Evolutionary conservation across 2,888 invertebrate genomes (phyloP), one percentile per base, ranked within the genome.

Genomic region (Hydropsyche betteni): DNA sequence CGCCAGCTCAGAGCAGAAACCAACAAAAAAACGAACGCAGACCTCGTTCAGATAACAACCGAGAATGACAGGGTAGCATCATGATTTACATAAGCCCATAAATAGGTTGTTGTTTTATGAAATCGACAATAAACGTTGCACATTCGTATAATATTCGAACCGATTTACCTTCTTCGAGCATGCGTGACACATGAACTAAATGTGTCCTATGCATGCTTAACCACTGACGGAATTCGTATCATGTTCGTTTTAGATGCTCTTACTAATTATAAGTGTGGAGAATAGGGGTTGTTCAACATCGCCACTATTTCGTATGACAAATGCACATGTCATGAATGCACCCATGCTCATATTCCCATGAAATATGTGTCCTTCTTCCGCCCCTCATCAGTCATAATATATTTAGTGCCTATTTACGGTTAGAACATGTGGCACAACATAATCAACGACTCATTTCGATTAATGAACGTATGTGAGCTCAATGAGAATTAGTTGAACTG

Each of bases 221-320:
- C 24, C 44, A 44, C 6, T 6, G 10, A 8, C 58, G 58, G 58
- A 58, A 58, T 24, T 58, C 14, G 5, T 8, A 58, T 44, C 16
- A 58, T 58, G 58, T 58, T 44, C 44, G 44, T 44, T 44, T 44
- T 10, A 4, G 44, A 44, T 2, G 10, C 24, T 58, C 14, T 53
- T 53, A 58, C 16, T 58, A 58, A 10, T 70, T 68, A 70, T 76
- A 79, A 79, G 77, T 79, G 76, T 70, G 74, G 53, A 77, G 75
- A 58, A 77, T 77, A 72, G 75, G 58, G 58, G 24, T 53, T 52
- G 38, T 52, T 50, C 10, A 51, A 70, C 34, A 12, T 10, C 44
- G 38, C 12, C 36, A 38, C 16, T 38, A 38, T 69, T 50, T 70
- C 33, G 24, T 16, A 34, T 53, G 70, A 70, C 70, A 53, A 70